Evolutionary conservation across 2,113 vertebrate genomes (phyloP).

Genomic region (Leptobrachium ailaonicum): DNA sequence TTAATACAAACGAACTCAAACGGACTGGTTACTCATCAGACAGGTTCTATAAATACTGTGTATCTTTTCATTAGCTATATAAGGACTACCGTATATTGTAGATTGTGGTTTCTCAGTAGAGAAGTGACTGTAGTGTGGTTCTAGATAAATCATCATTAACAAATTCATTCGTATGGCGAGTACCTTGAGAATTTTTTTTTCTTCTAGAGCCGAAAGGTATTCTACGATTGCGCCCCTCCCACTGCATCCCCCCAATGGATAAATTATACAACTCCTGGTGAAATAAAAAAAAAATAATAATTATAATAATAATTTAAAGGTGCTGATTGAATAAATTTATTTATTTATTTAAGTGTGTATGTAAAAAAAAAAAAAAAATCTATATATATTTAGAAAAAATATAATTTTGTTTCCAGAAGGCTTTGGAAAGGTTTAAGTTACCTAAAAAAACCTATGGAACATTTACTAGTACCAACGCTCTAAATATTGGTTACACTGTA

Average conservation of each 20-base stretch:
- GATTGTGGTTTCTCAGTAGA: conserved; percentile 89
- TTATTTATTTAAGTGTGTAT: conserved; percentile 76
- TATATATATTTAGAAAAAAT: conserved; percentile 72
- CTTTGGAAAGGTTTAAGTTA: conserved; percentile 75
- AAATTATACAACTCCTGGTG: conserved; percentile 74
- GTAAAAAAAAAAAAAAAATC: conserved; percentile 77
- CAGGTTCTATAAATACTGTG: conserved; percentile 81
- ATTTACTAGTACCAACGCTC: conserved; percentile 55
- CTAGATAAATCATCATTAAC: conserved; percentile 85
- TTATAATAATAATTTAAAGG: conserved; percentile 52
- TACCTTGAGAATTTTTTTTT: conserved; percentile 73
- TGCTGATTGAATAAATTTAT: conserved; percentile 85
- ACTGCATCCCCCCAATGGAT: conserved; percentile 62
- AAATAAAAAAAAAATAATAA: conserved; percentile 50
- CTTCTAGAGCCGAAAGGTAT: conserved; percentile 77
- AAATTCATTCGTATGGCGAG: conserved; percentile 83
- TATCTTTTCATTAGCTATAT: conserved; percentile 89
- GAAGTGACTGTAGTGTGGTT: conserved; percentile 87
- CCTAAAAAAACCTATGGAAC: conserved; percentile 66
- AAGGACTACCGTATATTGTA: conserved; percentile 77
- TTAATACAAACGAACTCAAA: conserved; percentile 70
- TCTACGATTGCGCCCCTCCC: conserved; percentile 79
- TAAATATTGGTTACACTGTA: conserved; percentile 69
- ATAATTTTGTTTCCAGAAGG: conserved; percentile 65
- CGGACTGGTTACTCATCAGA: conserved; percentile 65